Base-by-base conservation (phyloP, 2,113 vertebrate species). In the Ochotona princeps region DNA sequence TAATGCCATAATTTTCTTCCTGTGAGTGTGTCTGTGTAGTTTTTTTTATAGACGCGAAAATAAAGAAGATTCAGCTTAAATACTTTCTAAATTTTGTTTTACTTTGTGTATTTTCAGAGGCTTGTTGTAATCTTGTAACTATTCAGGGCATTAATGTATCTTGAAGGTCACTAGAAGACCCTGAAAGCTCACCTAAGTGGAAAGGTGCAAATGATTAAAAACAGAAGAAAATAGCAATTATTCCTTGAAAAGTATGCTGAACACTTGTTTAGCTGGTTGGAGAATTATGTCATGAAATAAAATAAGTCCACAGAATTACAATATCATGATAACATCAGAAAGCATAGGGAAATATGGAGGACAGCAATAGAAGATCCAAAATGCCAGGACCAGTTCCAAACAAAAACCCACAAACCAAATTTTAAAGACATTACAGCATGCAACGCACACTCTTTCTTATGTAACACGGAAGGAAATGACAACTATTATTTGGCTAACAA, bases 401-500 rank as follows among this genome's bases (percentile, higher is more conserved):
- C 76, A 90, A 82, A 94, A 86, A 32, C 76, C 3, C 3, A 85
- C 76, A 61, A 7, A 32, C 76, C 69, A 7, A 32, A 66, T 67
- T 73, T 74, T 70, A 61, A 91, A 91, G 79, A 49, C 60, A 57
- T 44, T 38, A 67, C 2, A 75, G 57, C 13, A n/a, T 26, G 30
- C 23, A 70, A 92, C 38, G 72, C 54, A 76, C 26, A 1, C 9
- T 81, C 51, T 69, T 90, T 30, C 69, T 72, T 85, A 78, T 85
- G 87, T 72, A 76, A 82, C 38, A 14, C 47, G 35, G 54, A 72
- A 61, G 57, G 70, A 94, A 87, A 78, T 0, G 78, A 35, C 85
- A 72, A 70, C 60, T 47, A 80, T 44, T 87, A 78, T 66, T 92
- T 82, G 54, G 23, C 76, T 90, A 86, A 86, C 26, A 87, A 75